Evolutionary conservation across 2,888 invertebrate genomes (phyloP), one percentile per base, ranked within the genome.

Genomic region (Cephus rjabovi): DNA sequence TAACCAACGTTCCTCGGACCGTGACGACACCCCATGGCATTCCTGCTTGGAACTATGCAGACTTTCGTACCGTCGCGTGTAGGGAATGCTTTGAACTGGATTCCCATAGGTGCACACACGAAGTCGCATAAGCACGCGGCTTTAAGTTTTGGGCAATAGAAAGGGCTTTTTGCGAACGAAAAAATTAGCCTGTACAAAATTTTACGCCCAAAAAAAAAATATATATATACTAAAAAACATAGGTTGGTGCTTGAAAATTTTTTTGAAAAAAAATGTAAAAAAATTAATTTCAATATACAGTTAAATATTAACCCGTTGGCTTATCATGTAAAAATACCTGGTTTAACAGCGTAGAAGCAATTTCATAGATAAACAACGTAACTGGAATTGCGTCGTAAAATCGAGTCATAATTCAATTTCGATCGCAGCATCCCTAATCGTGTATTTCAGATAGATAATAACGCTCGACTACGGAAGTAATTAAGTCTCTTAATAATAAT

Each of bases 41-140:
- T 78, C 77, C 56, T 74, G 23, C 69, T 68, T 33, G 34, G 75
- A 83, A 84, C 82, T 83, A 81, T 78, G 84, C 83, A 74, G 79
- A 82, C 80, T 81, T 80, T 82, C 76, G 82, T 75, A 78, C 75
- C 74, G 74, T 37, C 23, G 68, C 74, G 56, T 37, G 35, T 34
- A 73, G 74, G 79, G 81, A 79, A 86, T 81, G 85, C 86, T 83
- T 85, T 85, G 84, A 83, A 81, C 80, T 80, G 56, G 79, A 37
- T 77, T 69, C 71, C 77, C 56, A 56, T 56, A 56, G 56, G 56
- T 56, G 56, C 56, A 23, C 56, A 56, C 6, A 56, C 56, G 56
- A 56, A 2, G 23, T 56, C 9, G 56, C 23, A 56, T 56, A 23
- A 23, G 56, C 23, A 56, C 56, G 56, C 23, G 56, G 56, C 15